Evolutionary conservation across 2,888 invertebrate species (phyloP).

Genomic region (Agrotis ipsilon): DNA sequence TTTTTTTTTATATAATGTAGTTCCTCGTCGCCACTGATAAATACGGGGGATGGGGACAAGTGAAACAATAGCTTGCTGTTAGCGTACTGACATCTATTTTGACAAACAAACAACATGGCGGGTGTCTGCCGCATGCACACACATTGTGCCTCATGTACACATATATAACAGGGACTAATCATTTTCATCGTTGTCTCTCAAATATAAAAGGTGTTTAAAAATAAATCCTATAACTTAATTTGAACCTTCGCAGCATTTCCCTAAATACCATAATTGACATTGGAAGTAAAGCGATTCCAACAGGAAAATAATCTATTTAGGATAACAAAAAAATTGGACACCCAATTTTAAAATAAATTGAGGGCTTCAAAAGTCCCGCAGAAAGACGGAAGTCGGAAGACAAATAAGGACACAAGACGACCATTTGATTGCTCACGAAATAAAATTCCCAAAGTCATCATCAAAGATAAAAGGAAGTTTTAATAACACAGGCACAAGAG

Average conservation of each 20-base stretch:
- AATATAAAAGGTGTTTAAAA: constrained; percentile 5
- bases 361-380: constrained; percentile 23
- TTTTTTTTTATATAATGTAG: too few species aligned
- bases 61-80: too few species aligned
- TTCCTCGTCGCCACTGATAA: too few species aligned
- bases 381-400: constrained; percentile 54
- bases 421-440: constrained; percentile 55
- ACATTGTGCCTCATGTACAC: too few species aligned
- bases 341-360: constrained; percentile 55
- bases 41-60: too few species aligned
- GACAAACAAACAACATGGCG: too few species aligned
- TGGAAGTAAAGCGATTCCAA: constrained; percentile 21
- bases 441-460: constrained; percentile 72
- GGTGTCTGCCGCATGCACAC: too few species aligned
- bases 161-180: too few species aligned
- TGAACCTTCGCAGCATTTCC: background rate
- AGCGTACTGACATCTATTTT: too few species aligned
- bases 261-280: constrained; percentile 12
- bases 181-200: background rate
- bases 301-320: constrained; percentile 41
- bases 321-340: constrained; percentile 40
- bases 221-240: constrained; percentile 7
- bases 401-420: constrained; percentile 59
- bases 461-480: constrained; percentile 71
- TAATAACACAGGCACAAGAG: constrained; percentile 69